Conservation (phyloP, 2,113 vertebrate genomes). For the Perca schrenkii region DNA sequence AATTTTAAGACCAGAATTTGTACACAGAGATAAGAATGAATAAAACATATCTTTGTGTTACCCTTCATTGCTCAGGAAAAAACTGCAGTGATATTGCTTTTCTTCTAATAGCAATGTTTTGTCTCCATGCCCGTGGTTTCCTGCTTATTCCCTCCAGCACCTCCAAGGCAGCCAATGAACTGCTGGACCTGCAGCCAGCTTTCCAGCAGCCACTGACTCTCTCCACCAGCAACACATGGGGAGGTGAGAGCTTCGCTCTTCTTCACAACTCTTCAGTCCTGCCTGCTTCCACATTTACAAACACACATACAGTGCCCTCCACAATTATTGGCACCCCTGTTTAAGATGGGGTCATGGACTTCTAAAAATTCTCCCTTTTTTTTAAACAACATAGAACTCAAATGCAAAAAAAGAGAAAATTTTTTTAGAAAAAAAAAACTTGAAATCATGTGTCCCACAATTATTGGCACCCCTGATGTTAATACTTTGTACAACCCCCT, state of each 20-base stretch:
- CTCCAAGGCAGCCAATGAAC: conserved; percentile 93
- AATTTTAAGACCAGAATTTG: background rate
- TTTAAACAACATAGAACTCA: too few relatives aligned
- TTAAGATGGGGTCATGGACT: too few relatives aligned
- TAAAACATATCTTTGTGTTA: background rate
- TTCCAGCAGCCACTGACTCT: conserved; percentile 91
- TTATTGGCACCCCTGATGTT: too few relatives aligned
- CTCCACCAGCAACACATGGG: conserved; percentile 90
- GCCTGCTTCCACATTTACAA: background rate
- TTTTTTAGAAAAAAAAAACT: too few relatives aligned
- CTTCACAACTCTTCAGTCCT: background rate
- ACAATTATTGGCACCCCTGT: too few relatives aligned
- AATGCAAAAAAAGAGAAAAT: too few relatives aligned
- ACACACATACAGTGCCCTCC: too few relatives aligned
- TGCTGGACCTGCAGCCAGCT: conserved; percentile 95
- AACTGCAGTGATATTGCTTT: background rate
- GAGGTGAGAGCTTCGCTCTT: conserved; percentile 86
- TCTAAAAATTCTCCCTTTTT: too few relatives aligned
- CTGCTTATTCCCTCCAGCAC: conserved; percentile 81
- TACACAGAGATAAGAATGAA: background rate
- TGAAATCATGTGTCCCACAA: too few relatives aligned
- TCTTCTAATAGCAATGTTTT: background rate
- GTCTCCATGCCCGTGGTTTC: conserved; percentile 24
- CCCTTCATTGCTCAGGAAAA: background rate
- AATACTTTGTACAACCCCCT: too few relatives aligned